phyloP scores from a whole-genome alignment of 1,140 invertebrate species.

The Venustaconcha ellipsiformis region DNA sequence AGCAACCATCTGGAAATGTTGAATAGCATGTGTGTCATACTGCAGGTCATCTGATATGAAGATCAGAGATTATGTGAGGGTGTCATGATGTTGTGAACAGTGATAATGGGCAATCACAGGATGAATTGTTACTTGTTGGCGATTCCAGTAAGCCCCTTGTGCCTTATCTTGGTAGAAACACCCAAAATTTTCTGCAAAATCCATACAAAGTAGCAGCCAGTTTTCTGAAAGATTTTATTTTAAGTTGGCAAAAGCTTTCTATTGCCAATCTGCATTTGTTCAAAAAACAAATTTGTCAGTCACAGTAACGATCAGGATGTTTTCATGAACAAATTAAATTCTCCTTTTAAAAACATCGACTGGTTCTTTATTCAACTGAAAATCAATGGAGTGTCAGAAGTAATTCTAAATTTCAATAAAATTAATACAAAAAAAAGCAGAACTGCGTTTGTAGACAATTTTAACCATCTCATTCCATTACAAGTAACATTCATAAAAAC shows the following conservation, averaged over 20 bases:
- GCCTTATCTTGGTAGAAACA: constrained; percentile 18
- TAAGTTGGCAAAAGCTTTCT: background rate
- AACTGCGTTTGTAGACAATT: too few relatives aligned
- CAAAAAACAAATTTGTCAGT: background rate
- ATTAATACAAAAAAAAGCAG: too few relatives aligned
- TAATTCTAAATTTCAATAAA: too few relatives aligned
- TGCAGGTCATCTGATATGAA: constrained; percentile 23
- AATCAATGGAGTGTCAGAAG: too few relatives aligned
- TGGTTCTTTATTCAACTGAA: too few relatives aligned
- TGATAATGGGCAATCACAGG: too few relatives aligned
- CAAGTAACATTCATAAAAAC: too few relatives aligned
- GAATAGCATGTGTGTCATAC: constrained; percentile 22
- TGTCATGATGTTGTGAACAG: constrained; percentile 1
- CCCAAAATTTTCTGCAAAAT: constrained; percentile 27
- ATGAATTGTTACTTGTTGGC: too few relatives aligned
- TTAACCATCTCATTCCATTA: too few relatives aligned
- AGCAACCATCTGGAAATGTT: constrained; percentile 21
- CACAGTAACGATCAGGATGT: too few relatives aligned
- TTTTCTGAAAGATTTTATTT: constrained; percentile 3
- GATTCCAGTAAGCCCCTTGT: background rate
- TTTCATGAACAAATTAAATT: too few relatives aligned
- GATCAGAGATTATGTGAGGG: constrained; percentile 16
- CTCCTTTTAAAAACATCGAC: too few relatives aligned
- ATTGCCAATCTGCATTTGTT: constrained; percentile 26
- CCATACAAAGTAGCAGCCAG: constrained; percentile 6